These are phyloP conservation scores for Phoenicopterus ruber DNA, from an alignment of 2,113 vertebrate species.

Conservation along the genomic window DNA sequence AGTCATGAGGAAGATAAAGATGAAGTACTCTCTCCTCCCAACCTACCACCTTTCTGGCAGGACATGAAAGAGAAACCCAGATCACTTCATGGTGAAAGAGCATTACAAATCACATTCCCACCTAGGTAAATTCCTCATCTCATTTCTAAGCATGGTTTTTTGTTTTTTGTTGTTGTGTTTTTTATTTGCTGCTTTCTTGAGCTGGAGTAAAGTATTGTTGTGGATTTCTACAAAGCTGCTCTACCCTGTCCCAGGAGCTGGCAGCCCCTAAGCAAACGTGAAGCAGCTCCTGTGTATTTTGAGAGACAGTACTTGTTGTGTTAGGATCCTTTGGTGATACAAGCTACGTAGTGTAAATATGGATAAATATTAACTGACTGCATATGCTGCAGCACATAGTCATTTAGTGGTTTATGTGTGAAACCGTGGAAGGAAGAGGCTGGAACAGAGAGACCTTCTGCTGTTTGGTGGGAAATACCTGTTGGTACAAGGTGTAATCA, in stretches of 20 bases:
- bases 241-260: neutral
- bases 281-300: accelerated
- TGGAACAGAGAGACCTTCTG: neutral
- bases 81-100: neutral
- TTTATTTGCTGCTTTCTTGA: neutral
- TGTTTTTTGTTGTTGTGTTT: too few species aligned
- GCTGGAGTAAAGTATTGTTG: neutral
- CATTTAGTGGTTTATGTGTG: neutral
- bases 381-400: neutral
- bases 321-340: neutral
- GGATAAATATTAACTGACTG: neutral
- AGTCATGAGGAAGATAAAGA: neutral
- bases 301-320: neutral
- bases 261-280: neutral
- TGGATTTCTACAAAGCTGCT: neutral
- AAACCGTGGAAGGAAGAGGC: neutral
- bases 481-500: neutral
- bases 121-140: neutral
- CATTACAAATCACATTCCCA: neutral
- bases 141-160: neutral
- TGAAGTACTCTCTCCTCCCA: neutral
- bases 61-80: neutral
- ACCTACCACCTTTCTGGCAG: neutral
- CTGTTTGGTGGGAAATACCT: neutral
- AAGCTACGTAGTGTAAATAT: neutral